Base-by-base conservation (phyloP, 2,888 invertebrate genomes). In the Phalera bucephala region DNA sequence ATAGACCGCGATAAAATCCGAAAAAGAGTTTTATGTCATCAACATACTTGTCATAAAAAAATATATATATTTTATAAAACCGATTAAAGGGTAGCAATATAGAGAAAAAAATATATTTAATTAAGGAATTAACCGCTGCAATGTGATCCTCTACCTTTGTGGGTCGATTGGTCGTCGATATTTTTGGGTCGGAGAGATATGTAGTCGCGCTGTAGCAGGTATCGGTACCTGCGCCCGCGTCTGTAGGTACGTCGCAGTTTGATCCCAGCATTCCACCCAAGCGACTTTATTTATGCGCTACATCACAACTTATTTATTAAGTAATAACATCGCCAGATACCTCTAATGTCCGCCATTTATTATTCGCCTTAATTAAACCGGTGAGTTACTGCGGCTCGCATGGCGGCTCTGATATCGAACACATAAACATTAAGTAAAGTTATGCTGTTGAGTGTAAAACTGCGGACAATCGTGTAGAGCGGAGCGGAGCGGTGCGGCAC, bases 251-350 rank as follows among this genome's bases (percentile, higher is more conserved):
- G 28, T 45, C 45, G 54, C 51, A 33, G 50, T 54, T 53, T 62
- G 54, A 52, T 51, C 52, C 40, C 56, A 51, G 44, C 64, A 68
- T 65, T 65, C 67, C 58, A 17, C 17, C 12, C 25, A 0, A 25
- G n/a, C 2, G 23, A 11, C 23, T 11, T 23, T 10, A 10, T 22
- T 22, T 22, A 23, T 6, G 11, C 23, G 8, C 23, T 5, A 6
- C 23, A 23, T 23, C 23, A 11, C 22, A 10, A n/a, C 9, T 9
- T 20, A 21, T 22, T 6, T 12, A n/a, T n/a, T n/a, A 5, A 7
- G 1, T 25, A 25, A 25, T 25, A 13, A 25, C 25, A 13, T 12
- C 25, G 12, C 25, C 12, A 13, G 8, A 2, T 25, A 25, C 7
- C 1, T 2, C 1, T 13, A 12, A 7, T 13, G 25, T 13, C 25